These are phyloP conservation scores for Melinopterus prodromus DNA, from an alignment of 2,888 invertebrate species.

Conservation along the genomic window DNA sequence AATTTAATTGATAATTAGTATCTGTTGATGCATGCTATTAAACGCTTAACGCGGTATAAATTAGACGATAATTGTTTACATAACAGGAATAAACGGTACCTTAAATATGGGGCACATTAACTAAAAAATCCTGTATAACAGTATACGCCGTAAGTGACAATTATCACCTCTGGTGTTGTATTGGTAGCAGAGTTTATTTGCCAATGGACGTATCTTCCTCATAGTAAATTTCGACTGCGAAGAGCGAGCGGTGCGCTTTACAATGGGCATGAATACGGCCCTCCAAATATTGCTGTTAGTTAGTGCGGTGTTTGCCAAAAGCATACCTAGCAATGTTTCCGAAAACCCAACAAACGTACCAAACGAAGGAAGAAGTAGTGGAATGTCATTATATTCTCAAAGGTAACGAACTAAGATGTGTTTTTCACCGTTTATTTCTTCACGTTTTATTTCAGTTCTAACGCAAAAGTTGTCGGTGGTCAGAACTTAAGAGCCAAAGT, in stretches of 20 bases:
- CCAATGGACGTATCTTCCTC: slow-evolving; percentile 25
- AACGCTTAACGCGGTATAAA: not conserved
- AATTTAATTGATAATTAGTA: not conserved
- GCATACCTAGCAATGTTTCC: slow-evolving; percentile 52
- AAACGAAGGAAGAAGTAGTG: slow-evolving; percentile 50
- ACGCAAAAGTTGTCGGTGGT: slow-evolving; percentile 49
- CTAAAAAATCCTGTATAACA: slow-evolving; percentile 50
- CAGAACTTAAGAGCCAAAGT: slow-evolving; percentile 49
- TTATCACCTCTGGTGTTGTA: slow-evolving; percentile 52
- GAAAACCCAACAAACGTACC: slow-evolving; percentile 50
- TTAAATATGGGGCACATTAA: slow-evolving; percentile 36
- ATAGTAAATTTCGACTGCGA: slow-evolving; percentile 16
- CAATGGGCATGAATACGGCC: not conserved
- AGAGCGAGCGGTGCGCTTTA: slow-evolving; percentile 29
- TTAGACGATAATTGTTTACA: slow-evolving; percentile 36
- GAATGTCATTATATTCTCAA: slow-evolving; percentile 54
- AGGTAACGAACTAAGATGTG: slow-evolving; percentile 50
- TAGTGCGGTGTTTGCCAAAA: slow-evolving; percentile 42
- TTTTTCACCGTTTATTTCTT: slow-evolving; percentile 10
- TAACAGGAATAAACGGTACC: slow-evolving; percentile 42
- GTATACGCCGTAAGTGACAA: slow-evolving; percentile 52
- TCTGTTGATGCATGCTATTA: not conserved
- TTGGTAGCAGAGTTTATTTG: slow-evolving; percentile 50
- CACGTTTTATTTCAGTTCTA: slow-evolving; percentile 49
- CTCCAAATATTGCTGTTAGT: slow-evolving; percentile 28